Base-by-base conservation (phyloP, 1,140 invertebrate genomes). In the Drosophila kurseongensis region DNA sequence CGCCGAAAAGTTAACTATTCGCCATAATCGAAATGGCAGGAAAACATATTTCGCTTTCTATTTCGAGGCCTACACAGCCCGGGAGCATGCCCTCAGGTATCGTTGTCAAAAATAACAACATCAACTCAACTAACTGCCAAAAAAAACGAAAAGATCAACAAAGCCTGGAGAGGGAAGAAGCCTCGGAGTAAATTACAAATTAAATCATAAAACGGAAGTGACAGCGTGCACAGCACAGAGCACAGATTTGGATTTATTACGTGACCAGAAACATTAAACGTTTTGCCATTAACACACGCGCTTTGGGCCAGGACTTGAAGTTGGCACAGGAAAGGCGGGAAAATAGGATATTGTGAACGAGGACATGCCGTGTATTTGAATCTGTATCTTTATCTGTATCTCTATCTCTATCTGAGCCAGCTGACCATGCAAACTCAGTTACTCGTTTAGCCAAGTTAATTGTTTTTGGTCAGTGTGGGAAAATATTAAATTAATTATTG, bases 171-270 rank as follows among this genome's bases (percentile, higher is more conserved):
- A 16, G 48, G 40, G 38, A 35, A 50, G 57, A 12, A 56, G 67
- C 75, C 83, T 83, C 52, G 80, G 83, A 88, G 83, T 89, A 89
- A 89, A 89, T 89, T 89, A 89, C 84, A 89, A 89, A 89, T 89
- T 89, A 89, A 89, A 89, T 89, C 84, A 89, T 89, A 89, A 89
- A 89, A 90, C 84, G 84, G 85, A 89, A 89, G 84, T 89, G 84
- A 89, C 84, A 89, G 84, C 74, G 84, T 75, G 63, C 85, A 90
- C 80, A 78, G 85, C 77, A 79, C 68, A 72, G 84, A 71, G 85
- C 77, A 89, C 80, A 89, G 84, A 89, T 89, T 89, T 89, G 88
- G 84, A 89, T 89, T 89, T 89, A 89, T 89, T 89, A 89, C 84
- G 84, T 89, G 84, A 89, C 84, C 86, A 89, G 84, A 89, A 89